A percentile compares a stretch with the other conserved stretches of the same genome.
phyloP scores from a whole-genome alignment of 2,113 vertebrate genomes.

The Eira barbara region DNA sequence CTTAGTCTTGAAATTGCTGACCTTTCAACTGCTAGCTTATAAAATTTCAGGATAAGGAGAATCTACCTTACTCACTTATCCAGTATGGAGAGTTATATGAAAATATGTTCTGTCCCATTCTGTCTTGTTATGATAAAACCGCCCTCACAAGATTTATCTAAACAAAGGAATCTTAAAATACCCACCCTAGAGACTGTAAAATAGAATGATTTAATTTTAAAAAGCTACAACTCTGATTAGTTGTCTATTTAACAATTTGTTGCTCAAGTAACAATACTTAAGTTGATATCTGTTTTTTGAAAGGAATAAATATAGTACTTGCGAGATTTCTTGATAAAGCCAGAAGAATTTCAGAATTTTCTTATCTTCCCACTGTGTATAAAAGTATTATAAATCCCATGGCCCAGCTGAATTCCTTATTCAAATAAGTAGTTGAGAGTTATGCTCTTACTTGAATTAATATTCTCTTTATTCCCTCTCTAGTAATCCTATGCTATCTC shows the following conservation, averaged over 20 bases:
- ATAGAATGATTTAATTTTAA: not conserved
- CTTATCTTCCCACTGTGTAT: not conserved
- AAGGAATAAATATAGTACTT: not conserved
- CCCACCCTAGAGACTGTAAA: not conserved
- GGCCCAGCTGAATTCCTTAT: not conserved
- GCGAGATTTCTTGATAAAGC: not conserved
- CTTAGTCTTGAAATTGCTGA: not conserved
- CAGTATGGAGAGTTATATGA: not conserved
- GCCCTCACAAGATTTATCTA: not conserved
- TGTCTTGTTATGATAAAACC: not conserved
- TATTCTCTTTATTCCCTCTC: not conserved
- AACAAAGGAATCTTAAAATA: not conserved
- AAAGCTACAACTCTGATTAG: not conserved
- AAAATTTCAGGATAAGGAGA: not conserved
- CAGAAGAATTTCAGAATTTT: not conserved
- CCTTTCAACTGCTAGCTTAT: not conserved
- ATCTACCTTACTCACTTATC: not conserved
- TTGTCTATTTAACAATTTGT: not conserved
- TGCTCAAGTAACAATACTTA: not conserved
- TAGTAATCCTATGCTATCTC: not conserved
- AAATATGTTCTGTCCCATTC: not conserved
- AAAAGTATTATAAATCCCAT: not conserved
- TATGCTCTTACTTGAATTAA: not conserved
- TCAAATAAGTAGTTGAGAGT: not conserved
- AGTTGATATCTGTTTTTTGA: not conserved